phyloP scores from a whole-genome alignment of 2,888 invertebrate species.

The Scrobipalpa atriplicella region DNA sequence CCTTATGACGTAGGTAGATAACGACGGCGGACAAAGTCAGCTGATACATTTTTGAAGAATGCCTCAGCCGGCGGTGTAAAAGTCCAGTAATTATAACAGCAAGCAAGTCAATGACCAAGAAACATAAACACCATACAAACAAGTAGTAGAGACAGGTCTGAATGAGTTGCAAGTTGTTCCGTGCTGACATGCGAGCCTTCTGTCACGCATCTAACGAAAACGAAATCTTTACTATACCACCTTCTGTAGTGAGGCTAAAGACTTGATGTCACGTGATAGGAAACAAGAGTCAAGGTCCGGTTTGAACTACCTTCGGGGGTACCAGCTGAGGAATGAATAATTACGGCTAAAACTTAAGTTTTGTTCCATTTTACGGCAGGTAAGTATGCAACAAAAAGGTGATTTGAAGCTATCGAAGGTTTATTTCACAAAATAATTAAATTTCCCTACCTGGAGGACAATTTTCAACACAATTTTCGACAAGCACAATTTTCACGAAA shows the following conservation, averaged over 20 bases:
- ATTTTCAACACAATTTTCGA: no score
- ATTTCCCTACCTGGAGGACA: no score
- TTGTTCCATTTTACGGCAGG: no score
- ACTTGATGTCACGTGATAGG: constrained; percentile 38
- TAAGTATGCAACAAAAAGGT: no score
- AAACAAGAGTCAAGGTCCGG: constrained; percentile 38
- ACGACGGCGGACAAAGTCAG: neutral
- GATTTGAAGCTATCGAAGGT: no score
- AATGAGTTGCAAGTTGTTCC: constrained; percentile 52
- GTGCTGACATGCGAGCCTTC: constrained; percentile 58
- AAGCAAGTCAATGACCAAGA: constrained; percentile 31
- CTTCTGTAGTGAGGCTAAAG: constrained; percentile 36
- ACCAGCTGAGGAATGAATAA: neutral
- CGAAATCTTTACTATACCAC: constrained; percentile 45
- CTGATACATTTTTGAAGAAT: neutral
- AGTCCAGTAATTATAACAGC: constrained; percentile 25
- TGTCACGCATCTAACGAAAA: constrained; percentile 66
- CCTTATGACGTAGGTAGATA: neutral
- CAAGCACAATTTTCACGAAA: no score
- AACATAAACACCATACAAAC: constrained; percentile 34
- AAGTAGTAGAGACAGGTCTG: constrained; percentile 35
- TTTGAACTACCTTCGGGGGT: constrained; percentile 16
- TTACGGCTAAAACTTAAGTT: no score
- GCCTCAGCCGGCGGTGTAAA: neutral
- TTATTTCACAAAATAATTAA: no score